Evolutionary conservation across 2,888 invertebrate genomes (phyloP).

Genomic region (Amblyjoppa proteus): DNA sequence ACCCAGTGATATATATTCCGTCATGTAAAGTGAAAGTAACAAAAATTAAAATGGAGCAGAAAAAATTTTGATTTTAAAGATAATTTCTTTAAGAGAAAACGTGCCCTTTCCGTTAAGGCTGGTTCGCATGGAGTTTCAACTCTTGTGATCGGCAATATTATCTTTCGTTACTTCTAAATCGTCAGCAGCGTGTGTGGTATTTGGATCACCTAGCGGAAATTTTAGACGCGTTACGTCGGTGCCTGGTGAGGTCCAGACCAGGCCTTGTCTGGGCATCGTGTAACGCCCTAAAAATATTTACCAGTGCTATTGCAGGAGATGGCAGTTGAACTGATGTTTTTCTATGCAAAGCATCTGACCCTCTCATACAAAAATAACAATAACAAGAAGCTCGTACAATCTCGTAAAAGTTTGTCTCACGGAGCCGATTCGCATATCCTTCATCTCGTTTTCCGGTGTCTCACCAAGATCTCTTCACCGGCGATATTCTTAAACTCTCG

Average conservation of each 20-base stretch:
- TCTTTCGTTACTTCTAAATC: neutral
- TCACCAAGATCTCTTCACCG: neutral
- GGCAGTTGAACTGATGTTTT: neutral
- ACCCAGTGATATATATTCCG: slow-evolving; percentile 22
- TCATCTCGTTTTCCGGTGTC: neutral
- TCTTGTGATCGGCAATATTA: neutral
- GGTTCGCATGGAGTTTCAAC: neutral
- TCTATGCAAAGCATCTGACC: neutral
- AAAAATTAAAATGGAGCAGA: neutral
- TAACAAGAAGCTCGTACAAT: neutral
- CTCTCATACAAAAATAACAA: neutral
- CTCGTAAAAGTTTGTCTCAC: neutral
- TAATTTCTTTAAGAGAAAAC: neutral
- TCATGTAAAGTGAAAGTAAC: slow-evolving; percentile 6
- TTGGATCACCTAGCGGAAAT: too few relatives aligned
- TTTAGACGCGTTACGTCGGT: too few relatives aligned
- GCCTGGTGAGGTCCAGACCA: too few relatives aligned
- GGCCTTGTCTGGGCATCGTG: too few relatives aligned
- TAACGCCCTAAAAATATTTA: neutral
- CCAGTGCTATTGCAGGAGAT: neutral
- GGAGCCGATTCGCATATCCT: slow-evolving; percentile 1
- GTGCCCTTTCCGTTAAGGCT: neutral
- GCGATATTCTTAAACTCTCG: slow-evolving; percentile 36
- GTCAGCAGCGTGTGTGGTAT: neutral
- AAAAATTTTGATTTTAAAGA: neutral